phyloP scores from a whole-genome alignment of 1,140 invertebrate species.

The Drosophila kikkawai region DNA sequence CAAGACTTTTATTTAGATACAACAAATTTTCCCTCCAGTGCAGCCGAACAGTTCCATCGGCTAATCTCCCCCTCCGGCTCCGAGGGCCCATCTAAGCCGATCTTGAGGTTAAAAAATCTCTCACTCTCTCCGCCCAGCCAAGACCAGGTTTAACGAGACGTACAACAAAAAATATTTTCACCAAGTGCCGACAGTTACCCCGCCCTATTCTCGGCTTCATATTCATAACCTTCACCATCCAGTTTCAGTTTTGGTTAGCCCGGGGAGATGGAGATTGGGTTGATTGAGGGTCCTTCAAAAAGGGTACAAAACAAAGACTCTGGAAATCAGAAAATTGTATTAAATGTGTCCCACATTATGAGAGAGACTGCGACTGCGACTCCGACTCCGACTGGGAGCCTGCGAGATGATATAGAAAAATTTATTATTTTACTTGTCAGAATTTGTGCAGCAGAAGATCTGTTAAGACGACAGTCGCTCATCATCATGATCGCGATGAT shows the following conservation, averaged over 20 bases:
- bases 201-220: neutral
- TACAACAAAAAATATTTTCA: conserved; percentile 69
- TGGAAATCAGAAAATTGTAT: conserved; percentile 69
- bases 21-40: neutral
- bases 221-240: conserved; percentile 3
- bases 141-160: conserved; percentile 65
- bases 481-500: conserved; percentile 73
- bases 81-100: conserved; percentile 23
- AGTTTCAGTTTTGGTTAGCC: conserved; percentile 13
- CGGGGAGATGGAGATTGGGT: conserved; percentile 39
- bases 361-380: conserved; percentile 1
- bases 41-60: conserved; percentile 7
- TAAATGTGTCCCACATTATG: conserved; percentile 80
- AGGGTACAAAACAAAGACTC: conserved; percentile 70
- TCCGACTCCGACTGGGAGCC: neutral
- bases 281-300: conserved; percentile 83
- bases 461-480: conserved; percentile 72
- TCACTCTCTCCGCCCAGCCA: neutral
- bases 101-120: conserved; percentile 9
- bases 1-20: too few species aligned
- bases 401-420: conserved; percentile 62
- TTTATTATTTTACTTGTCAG: conserved; percentile 72
- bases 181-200: conserved; percentile 60
- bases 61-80: conserved; percentile 52
- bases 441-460: conserved; percentile 66